phyloP scores from a whole-genome alignment of 2,888 invertebrate genomes.

The Brachyptera risi region DNA sequence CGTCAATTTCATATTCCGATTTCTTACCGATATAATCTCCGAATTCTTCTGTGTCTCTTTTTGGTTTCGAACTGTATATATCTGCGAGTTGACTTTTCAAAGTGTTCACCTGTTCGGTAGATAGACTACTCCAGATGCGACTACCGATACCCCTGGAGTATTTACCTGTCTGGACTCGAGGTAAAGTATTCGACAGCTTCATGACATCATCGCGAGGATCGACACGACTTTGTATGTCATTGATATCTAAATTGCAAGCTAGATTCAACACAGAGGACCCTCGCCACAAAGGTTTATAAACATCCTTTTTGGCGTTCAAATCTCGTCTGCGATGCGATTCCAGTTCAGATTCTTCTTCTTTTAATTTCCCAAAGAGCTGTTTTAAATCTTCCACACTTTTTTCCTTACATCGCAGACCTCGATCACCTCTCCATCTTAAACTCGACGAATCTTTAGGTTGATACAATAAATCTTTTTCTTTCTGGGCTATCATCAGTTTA shows the following conservation, averaged over 20 bases:
- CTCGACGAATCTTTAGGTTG: conserved; percentile 69
- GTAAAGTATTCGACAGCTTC: conserved; percentile 42
- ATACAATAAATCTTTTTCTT: conserved; percentile 79
- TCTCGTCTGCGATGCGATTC: conserved; percentile 26
- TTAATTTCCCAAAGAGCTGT: conserved; percentile 65
- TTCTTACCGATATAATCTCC: conserved; percentile 41
- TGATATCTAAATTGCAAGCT: conserved; percentile 64
- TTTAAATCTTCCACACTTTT: conserved; percentile 84
- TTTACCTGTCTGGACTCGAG: too few species aligned
- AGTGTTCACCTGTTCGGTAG: conserved; percentile 76
- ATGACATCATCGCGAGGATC: conserved; percentile 49
- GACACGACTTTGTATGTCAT: conserved; percentile 40
- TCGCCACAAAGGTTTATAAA: conserved; percentile 77
- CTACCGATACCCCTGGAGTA: conserved; percentile 51
- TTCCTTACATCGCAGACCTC: conserved; percentile 75
- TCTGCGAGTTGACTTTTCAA: conserved; percentile 75
- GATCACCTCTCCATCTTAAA: conserved; percentile 74
- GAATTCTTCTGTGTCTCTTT: conserved; percentile 41
- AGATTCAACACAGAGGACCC: conserved; percentile 78
- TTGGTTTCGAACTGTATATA: conserved; percentile 60
- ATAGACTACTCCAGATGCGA: conserved; percentile 76
- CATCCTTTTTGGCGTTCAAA: conserved; percentile 52
- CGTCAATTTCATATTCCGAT: conserved; percentile 54
- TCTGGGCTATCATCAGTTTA: conserved; percentile 73
- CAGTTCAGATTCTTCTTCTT: conserved; percentile 44